These are phyloP conservation scores for Cephalotes varians DNA, from an alignment of 2,888 invertebrate genomes.

Conservation along the genomic window DNA sequence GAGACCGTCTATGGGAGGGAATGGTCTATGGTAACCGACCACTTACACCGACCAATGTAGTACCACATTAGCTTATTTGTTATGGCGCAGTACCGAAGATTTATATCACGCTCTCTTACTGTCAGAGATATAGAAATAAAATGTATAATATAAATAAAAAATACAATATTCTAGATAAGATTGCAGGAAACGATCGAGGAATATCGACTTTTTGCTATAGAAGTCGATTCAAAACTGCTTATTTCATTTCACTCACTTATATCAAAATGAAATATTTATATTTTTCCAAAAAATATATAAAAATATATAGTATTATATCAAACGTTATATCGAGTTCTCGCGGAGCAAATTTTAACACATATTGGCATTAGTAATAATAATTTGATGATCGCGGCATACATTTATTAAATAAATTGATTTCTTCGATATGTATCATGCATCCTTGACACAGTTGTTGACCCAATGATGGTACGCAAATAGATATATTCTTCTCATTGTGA, in stretches of 20 bases:
- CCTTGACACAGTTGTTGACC: conserved; percentile 70
- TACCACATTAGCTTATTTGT: conserved; percentile 33
- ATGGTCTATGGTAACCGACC: conserved; percentile 53
- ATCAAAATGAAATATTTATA: neutral
- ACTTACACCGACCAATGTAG: conserved; percentile 46
- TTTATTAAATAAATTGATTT: conserved; percentile 75
- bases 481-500: conserved; percentile 27
- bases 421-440: conserved; percentile 56
- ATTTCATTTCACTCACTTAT: neutral
- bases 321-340: neutral
- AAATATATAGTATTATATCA: neutral
- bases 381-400: conserved; percentile 30
- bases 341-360: conserved; percentile 6
- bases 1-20: conserved; percentile 61
- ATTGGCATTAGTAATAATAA: neutral
- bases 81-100: conserved; percentile 37
- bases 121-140: neutral
- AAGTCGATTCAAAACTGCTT: neutral
- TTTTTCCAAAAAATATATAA: neutral
- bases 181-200: neutral
- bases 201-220: neutral
- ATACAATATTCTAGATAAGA: neutral
- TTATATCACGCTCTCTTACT: conserved; percentile 30
- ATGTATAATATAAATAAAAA: neutral
- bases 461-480: conserved; percentile 58